These are phyloP conservation scores for Aramus guarauna DNA, from an alignment of 2,113 vertebrate species.

Conservation along the genomic window DNA sequence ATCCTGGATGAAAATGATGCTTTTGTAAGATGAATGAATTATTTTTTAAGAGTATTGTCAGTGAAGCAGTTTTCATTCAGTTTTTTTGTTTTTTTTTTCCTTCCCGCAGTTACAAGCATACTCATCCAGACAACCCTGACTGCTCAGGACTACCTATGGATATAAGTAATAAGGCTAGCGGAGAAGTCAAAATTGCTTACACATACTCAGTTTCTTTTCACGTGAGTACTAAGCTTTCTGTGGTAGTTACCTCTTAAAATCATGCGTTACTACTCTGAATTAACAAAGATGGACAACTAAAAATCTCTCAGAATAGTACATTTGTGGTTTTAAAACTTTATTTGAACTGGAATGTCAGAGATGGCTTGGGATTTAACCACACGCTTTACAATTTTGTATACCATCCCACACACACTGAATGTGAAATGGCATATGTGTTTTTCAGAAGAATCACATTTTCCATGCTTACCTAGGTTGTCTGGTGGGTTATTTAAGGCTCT, in stretches of 20 bases:
- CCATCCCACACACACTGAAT: not conserved
- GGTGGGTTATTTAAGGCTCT: not conserved
- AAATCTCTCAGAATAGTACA: not conserved
- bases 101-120: constrained; percentile 82
- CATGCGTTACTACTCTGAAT: not conserved
- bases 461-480: not conserved
- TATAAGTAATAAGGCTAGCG: constrained; percentile 79
- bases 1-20: not conserved
- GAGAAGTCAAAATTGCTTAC: constrained; percentile 82
- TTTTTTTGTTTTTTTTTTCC: too few species aligned
- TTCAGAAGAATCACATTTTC: not conserved
- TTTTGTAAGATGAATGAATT: not conserved
- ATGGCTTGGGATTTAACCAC: not conserved
- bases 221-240: constrained; percentile 70
- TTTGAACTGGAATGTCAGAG: not conserved
- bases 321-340: not conserved
- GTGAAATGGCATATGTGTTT: not conserved
- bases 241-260: not conserved
- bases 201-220: constrained; percentile 88
- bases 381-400: not conserved
- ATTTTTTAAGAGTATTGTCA: not conserved
- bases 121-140: constrained; percentile 71
- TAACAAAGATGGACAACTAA: not conserved
- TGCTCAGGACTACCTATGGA: constrained; percentile 89
- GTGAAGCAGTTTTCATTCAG: not conserved